Conservation (phyloP, 1,140 invertebrate species). For the Heliothis virescens region DNA sequence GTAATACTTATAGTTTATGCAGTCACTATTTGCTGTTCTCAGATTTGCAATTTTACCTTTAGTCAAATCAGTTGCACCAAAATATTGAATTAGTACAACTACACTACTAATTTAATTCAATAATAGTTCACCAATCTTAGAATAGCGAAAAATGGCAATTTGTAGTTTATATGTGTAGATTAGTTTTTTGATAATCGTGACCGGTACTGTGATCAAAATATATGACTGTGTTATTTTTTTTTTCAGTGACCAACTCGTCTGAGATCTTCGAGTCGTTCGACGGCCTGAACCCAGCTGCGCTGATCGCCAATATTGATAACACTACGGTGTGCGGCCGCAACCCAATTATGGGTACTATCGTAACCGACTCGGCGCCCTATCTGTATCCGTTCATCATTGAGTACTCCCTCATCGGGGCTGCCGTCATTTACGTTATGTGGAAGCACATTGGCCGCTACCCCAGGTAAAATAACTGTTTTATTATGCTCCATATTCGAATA, state of each 20-base stretch:
- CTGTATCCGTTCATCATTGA: conserved; percentile 98
- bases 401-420: conserved; percentile 98
- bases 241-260: conserved; percentile 84
- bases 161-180: conserved; percentile 33
- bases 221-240: conserved; percentile 29
- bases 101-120: background rate
- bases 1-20: conserved; percentile 15
- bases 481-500: conserved; percentile 12
- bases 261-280: conserved; percentile 88
- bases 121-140: background rate
- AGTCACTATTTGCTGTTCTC: conserved; percentile 4
- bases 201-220: background rate
- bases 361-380: conserved; percentile 96
- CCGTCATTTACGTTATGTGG: conserved; percentile 99
- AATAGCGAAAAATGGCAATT: conserved; percentile 10
- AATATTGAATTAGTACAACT: background rate
- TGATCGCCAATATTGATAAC: conserved; percentile 87
- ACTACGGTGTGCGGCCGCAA: conserved; percentile 90
- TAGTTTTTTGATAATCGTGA: conserved; percentile 16
- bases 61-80: background rate
- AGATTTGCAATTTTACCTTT: background rate
- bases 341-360: conserved; percentile 97
- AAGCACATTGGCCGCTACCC: conserved; percentile 96
- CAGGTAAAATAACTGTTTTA: conserved; percentile 79
- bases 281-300: conserved; percentile 87